Base-by-base conservation (phyloP, 2,113 vertebrate species). In the Passer domesticus region DNA sequence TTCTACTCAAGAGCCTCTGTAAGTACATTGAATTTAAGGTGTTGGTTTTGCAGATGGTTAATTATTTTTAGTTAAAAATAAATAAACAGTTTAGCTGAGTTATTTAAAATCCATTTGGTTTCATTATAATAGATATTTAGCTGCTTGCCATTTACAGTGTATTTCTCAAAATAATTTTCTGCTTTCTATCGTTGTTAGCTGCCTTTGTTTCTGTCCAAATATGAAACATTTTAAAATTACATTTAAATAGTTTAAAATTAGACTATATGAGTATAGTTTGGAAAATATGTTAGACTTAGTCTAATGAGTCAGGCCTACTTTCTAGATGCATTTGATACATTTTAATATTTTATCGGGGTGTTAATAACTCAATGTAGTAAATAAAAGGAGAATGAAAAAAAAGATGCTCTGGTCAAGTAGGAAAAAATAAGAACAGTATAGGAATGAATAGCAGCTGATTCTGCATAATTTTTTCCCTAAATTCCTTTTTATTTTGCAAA, bases 91-190 rank as follows among this genome's bases (percentile, higher is more conserved):
- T 94, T 77, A 91, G 23, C 50, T 87, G 69, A 59, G 39, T 85
- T 91, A 80, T 92, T 95, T 95, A 90, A 94, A 96, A 92, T 92
- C 50, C 37, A 84, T 90, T 96, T 90, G 52, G 56, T 92, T 92
- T 94, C 86, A 92, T 81, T 78, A 69, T 41, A 75, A 44, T 18
- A 76, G 72, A 64, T 93, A 52, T 41, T 89, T 82, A 87, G 50
- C 72, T 94, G 39, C 44, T 80, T 93, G 66, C 49, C 18, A 62
- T 87, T 92, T 72, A 75, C 25, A 83, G 33, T 60, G 17, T 90
- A 56, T 86, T 84, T 94, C 68, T 96, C 68, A 89, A 86, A 94
- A 82, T 55, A 72, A 20, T 87, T 82, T 94, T 94, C 58, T 94
- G 28, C 68, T 90, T 93, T 74, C 49, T 83, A 6, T 35, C 43